Base-by-base conservation (phyloP, 1,140 invertebrate genomes). In the Drosophila lacertosa region DNA sequence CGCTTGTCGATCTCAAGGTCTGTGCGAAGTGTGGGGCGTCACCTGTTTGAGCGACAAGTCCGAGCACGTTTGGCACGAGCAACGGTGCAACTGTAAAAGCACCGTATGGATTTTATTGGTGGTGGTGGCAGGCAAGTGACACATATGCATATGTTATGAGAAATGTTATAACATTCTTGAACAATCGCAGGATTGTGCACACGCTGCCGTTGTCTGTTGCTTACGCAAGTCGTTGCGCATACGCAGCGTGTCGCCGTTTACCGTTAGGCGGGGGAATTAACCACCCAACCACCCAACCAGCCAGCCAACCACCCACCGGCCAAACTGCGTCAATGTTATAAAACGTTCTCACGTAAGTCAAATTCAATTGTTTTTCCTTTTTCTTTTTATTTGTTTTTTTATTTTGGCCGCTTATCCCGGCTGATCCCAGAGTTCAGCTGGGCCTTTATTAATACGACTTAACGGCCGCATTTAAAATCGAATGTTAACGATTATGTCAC, bases 301-400 rank as follows among this genome's bases (percentile, higher is more conserved):
- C 9, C 58, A 18, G 24, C 26, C 45, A 18, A 18, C 13, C 37
- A n/a, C 9, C 58, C 13, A 18, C 26, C 45, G 20, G 26, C 13
- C 37, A n/a, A 74, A 64, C 48, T 86, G 69, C 81, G 81, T 86
- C 81, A 86, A 69, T 65, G 82, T 81, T 73, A 48, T 86, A 77
- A 84, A 88, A 77, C 53, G 74, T 88, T 86, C 81, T 81, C 81
- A 86, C 81, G 81, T 86, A 88, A 86, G 60, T 86, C 82, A 84
- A 86, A 83, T 53, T 64, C 33, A 82, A 44, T 63, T 72, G 78
- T 51, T 68, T 51, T n/a, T n/a, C n/a, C n/a, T n/a, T n/a, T n/a
- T n/a, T n/a, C n/a, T n/a, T n/a, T n/a, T n/a, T n/a, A n/a, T n/a
- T n/a, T n/a, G n/a, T n/a, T n/a, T n/a, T n/a, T n/a, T n/a, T n/a